Evolutionary conservation across 2,113 vertebrate genomes (phyloP), one percentile per base, ranked within the genome.

Genomic region (Hystrix cristata): DNA sequence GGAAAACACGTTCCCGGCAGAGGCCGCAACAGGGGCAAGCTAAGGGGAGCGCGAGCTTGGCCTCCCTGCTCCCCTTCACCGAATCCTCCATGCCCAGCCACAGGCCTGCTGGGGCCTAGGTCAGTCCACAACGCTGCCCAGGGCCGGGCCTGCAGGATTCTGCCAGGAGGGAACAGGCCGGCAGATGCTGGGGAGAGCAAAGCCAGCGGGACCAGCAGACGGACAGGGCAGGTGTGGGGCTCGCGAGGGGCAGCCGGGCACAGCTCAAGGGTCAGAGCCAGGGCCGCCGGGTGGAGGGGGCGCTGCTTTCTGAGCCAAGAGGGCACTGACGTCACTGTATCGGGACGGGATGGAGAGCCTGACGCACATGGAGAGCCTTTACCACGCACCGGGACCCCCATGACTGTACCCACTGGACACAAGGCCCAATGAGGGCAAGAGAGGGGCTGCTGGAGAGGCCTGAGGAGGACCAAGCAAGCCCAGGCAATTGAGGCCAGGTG

Each of bases 271-370:
- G 8, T 31, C 7, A 48, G 51, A 53, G 18, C 60, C 76, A 57
- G 43, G 55, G 2, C 21, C 34, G 0, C 87, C 4, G 59, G 74
- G 43, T 34, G 29, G 38, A 7, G 4, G 16, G 25, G 25, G 51
- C 4, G 48, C 80, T 13, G 0, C 5, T 60, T 78, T 91, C 86
- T 23, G 62, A 80, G 69, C 21, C 0, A 13, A 2, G n/a, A 23
- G 59, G 90, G 59, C 38, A 60, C 31, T 18, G 34, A 16, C 1
- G 0, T 38, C 74, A 43, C 53, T 71, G 46, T 69, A 10, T 13
- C 1, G 3, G 38, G 19, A 7, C 67, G 18, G 3, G 0, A 10
- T 0, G 15, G n/a, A 16, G n/a, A 25, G 15, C 3, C 10, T 1
- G 57, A n/a, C 31, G 7, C 62, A 65, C 15, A 57, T 8, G 4